Percentiles rank a stretch among this genome's conserved stretches.
phyloP scores from a whole-genome alignment of 2,797 vertebrate genomes.

The Clamator glandarius region DNA sequence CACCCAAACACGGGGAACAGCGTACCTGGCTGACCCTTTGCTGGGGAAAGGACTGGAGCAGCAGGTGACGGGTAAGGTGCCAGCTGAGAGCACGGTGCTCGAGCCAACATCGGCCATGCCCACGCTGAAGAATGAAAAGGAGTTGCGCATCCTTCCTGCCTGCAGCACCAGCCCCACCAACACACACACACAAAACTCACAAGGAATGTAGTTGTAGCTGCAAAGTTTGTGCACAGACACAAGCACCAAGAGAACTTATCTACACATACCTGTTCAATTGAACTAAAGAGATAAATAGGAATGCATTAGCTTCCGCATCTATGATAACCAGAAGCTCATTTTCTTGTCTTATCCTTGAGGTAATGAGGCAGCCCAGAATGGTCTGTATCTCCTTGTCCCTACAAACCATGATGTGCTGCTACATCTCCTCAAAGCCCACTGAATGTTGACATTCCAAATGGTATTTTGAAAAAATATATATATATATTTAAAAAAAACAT shows the following conservation, averaged over 20 bases:
- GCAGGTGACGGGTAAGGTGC: not conserved
- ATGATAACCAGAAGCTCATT: conserved; percentile 55
- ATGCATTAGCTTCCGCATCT: conserved; percentile 42
- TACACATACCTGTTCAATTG: conserved; percentile 51
- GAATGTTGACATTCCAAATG: conserved; percentile 62
- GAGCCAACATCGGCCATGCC: not conserved
- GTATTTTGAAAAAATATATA: conserved; percentile 44
- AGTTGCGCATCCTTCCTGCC: not conserved
- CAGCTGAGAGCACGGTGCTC: not conserved
- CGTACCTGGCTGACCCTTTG: not conserved
- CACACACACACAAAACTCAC: not conserved
- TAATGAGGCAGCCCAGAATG: conserved; percentile 82
- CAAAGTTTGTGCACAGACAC: not conserved
- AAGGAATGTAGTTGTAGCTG: not conserved
- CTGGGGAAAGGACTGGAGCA: not conserved
- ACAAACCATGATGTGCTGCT: conserved; percentile 86
- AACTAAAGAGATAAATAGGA: conserved; percentile 35
- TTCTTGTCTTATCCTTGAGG: conserved; percentile 71
- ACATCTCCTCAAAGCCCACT: conserved; percentile 74
- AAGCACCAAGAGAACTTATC: not conserved
- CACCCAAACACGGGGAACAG: not conserved
- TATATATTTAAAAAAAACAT: not conserved
- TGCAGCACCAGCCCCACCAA: not conserved
- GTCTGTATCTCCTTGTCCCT: conserved; percentile 83
- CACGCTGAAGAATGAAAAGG: not conserved